phyloP scores from a whole-genome alignment of 2,113 vertebrate genomes.

The Nyctereutes procyonoides region DNA sequence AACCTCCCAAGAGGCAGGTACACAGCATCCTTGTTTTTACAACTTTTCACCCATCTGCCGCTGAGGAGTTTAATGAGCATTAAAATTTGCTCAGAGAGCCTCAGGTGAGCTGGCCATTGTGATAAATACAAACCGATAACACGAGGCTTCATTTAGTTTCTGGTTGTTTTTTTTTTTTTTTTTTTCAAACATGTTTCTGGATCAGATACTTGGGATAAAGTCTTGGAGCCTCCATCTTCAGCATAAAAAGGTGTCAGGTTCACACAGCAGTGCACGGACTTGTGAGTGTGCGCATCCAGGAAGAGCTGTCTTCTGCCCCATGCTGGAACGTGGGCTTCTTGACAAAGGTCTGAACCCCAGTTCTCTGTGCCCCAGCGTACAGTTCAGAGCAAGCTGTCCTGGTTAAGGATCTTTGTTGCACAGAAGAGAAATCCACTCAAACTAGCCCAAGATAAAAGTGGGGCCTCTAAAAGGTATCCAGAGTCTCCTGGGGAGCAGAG shows the following conservation, averaged over 20 bases:
- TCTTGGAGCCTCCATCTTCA: not conserved
- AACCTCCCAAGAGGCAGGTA: not conserved
- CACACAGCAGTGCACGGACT: not conserved
- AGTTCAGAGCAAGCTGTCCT: not conserved
- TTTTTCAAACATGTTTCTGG: not conserved
- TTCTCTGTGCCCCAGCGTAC: not conserved
- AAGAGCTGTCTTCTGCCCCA: not conserved
- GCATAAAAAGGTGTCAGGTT: not conserved
- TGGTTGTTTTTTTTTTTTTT: not conserved
- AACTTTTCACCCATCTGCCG: not conserved
- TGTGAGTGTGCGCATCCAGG: not conserved
- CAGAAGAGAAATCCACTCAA: not conserved
- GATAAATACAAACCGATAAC: not conserved
- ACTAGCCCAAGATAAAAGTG: slow-evolving; percentile 17
- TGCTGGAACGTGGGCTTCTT: not conserved
- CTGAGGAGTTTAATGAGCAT: not conserved
- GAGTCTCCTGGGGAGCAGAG: not conserved
- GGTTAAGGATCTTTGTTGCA: not conserved
- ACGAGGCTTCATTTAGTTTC: not conserved
- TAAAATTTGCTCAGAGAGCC: not conserved
- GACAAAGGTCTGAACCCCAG: too few species aligned
- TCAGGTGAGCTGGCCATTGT: not conserved
- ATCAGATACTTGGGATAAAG: not conserved
- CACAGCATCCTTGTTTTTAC: not conserved
- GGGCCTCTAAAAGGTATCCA: not conserved